These are phyloP conservation scores for Callithrix jacchus DNA, from an alignment of 2,113 vertebrate genomes.

Conservation along the genomic window DNA sequence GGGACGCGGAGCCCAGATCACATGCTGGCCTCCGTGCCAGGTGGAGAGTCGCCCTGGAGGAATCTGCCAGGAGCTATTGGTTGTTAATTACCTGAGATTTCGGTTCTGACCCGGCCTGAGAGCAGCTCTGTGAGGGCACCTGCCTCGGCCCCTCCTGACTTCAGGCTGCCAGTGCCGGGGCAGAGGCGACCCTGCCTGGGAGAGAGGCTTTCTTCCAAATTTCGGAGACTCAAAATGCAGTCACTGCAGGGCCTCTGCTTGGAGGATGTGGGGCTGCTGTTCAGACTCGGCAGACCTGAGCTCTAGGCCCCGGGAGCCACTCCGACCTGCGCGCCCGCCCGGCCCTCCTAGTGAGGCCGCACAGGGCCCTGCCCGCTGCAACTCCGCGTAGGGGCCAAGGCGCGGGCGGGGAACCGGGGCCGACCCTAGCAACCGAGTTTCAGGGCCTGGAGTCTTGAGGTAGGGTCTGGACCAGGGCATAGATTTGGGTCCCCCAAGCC, in stretches of 20 bases:
- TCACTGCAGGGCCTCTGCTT: neutral
- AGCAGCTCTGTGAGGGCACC: rapidly evolving
- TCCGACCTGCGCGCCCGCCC: neutral
- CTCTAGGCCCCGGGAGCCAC: neutral
- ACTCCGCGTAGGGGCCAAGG: neutral
- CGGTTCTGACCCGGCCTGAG: rapidly evolving
- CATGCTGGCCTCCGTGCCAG: rapidly evolving
- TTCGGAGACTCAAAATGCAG: neutral
- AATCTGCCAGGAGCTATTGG: neutral
- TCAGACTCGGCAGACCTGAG: rapidly evolving
- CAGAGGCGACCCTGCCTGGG: rapidly evolving
- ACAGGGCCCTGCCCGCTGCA: too few relatives aligned
- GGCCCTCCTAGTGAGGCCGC: neutral
- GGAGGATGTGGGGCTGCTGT: neutral
- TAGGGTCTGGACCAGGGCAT: neutral
- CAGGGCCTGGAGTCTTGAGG: neutral
- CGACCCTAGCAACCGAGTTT: neutral
- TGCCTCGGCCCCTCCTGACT: neutral
- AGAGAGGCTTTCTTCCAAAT: neutral
- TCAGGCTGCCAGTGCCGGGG: neutral
- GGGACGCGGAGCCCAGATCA: neutral
- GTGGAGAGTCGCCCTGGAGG: neutral
- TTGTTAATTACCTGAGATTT: neutral
- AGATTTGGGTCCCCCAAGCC: neutral
- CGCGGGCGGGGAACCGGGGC: neutral